A percentile compares a stretch with the other conserved stretches of the same genome.
These are phyloP conservation scores for Lasioglossum villosulum DNA, from an alignment of 2,888 invertebrate genomes.

Conservation along the genomic window DNA sequence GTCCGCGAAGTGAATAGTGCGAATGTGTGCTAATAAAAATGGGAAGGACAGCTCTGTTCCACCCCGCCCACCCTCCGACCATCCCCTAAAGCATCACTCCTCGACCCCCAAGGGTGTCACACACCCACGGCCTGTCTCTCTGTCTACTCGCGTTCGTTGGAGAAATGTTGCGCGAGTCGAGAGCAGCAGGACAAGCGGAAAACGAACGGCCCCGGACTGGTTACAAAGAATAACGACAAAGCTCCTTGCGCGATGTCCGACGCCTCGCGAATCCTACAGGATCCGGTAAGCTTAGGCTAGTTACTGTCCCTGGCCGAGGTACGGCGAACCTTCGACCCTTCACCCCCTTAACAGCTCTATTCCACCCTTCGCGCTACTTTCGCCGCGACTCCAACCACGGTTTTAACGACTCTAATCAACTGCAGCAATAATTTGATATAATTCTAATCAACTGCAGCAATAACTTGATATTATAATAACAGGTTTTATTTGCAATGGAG, in stretches of 20 bases:
- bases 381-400: background rate
- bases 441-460: no score
- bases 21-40: conserved; percentile 44
- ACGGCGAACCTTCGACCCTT: background rate
- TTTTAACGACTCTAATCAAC: background rate
- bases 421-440: no score
- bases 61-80: background rate
- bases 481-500: no score
- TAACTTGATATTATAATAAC: no score
- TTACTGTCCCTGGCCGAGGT: background rate
- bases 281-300: conserved; percentile 22
- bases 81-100: background rate
- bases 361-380: background rate
- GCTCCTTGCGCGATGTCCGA: conserved; percentile 9
- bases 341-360: background rate
- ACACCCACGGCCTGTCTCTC: background rate
- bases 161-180: conserved; percentile 21
- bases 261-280: conserved; percentile 9
- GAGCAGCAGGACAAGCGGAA: conserved; percentile 6
- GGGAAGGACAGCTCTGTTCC: background rate
- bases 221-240: conserved; percentile 25
- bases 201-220: background rate
- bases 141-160: background rate
- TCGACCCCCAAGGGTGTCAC: background rate
- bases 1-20: conserved; percentile 48